Evolutionary conservation across 2,888 invertebrate genomes (phyloP), one percentile per base, ranked within the genome.

Genomic region (Conops quadrifasciatus): DNA sequence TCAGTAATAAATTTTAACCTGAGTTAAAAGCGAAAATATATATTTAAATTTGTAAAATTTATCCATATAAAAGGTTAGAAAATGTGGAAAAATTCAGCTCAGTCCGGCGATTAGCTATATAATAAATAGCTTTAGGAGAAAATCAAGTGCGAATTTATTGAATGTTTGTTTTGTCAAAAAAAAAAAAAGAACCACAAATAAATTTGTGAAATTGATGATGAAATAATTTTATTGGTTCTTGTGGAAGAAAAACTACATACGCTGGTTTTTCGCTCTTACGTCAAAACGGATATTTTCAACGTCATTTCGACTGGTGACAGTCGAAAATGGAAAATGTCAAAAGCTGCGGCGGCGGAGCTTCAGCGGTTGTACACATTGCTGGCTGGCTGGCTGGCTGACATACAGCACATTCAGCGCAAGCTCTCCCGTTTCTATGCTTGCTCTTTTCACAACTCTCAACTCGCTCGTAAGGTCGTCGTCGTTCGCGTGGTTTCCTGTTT

Each of bases 401-500:
- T 49, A 26, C n/a, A 21, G 65, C 3, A 28, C 30, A 51, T 65
- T 62, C 62, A 19, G 62, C 62, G 62, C n/a, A n/a, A n/a, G n/a
- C n/a, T n/a, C n/a, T n/a, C n/a, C n/a, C n/a, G n/a, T n/a, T n/a
- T n/a, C n/a, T n/a, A n/a, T n/a, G n/a, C n/a, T n/a, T n/a, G n/a
- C n/a, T n/a, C n/a, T n/a, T n/a, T n/a, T n/a, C n/a, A n/a, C n/a
- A n/a, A n/a, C n/a, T n/a, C 16, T 59, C 13, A 15, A n/a, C 56
- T 56, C 26, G 1, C 56, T 56, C 13, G 15, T 24, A 26, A 13
- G 26, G 28, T 16, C 24, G 2, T 56, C n/a, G 36, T 36, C n/a
- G n/a, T n/a, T n/a, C n/a, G n/a, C n/a, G n/a, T n/a, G n/a, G n/a
- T n/a, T 16, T 13, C 16, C 30, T 16, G 63, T 26, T 19, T 26